These are phyloP conservation scores for Diplodus sargus DNA, from an alignment of 2,797 vertebrate genomes.

Conservation along the genomic window DNA sequence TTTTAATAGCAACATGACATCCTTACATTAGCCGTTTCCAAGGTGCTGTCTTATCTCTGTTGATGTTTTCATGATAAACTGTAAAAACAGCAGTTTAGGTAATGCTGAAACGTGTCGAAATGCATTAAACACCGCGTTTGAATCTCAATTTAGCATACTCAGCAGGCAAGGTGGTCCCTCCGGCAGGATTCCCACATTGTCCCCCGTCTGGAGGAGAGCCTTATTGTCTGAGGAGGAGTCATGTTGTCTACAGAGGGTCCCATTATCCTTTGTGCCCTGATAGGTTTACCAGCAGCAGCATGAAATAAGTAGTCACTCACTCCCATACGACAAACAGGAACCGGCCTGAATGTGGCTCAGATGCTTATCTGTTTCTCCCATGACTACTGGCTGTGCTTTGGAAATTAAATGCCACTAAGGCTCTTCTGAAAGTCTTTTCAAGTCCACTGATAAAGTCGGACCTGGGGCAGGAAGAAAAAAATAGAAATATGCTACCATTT, in stretches of 20 bases:
- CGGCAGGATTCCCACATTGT: conserved; percentile 47
- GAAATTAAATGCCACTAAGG: conserved; percentile 47
- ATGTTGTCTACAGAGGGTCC: conserved; percentile 69
- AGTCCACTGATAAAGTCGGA: conserved; percentile 14
- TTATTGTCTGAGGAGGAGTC: conserved; percentile 77
- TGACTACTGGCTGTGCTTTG: conserved; percentile 47
- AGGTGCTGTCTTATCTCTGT: not conserved
- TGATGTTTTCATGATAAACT: not conserved
- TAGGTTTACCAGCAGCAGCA: conserved; percentile 76
- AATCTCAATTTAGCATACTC: conserved; percentile 32
- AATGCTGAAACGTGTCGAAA: not conserved
- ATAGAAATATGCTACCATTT: not conserved
- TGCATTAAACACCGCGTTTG: not conserved
- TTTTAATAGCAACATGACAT: conserved; percentile 31
- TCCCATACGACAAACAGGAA: conserved; percentile 79
- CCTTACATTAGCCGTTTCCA: not conserved
- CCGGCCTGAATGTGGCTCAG: conserved; percentile 66
- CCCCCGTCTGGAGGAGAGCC: conserved; percentile 40
- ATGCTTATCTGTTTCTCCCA: conserved; percentile 72
- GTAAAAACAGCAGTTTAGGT: not conserved
- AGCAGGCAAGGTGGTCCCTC: conserved; percentile 34
- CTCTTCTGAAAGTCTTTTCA: conserved; percentile 24
- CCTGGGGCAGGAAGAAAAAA: not conserved
- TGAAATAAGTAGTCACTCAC: conserved; percentile 59
- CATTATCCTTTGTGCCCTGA: conserved; percentile 73